Evolutionary conservation across 2,888 invertebrate species (phyloP).

Genomic region (Leptinotarsa rubiginosa): DNA sequence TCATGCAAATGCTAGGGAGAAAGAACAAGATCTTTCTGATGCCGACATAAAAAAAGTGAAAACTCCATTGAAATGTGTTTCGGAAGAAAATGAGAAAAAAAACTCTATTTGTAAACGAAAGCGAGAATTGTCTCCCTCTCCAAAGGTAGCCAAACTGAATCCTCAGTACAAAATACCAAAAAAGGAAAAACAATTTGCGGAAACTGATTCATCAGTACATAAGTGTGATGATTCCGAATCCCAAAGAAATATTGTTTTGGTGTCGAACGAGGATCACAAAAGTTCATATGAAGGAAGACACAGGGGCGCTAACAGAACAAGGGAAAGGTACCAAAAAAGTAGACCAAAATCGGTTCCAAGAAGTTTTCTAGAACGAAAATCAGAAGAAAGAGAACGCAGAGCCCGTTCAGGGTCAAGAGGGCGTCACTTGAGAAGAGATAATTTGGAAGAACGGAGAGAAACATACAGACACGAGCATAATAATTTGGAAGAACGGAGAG

Average conservation of each 20-base stretch:
- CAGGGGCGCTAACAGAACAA: neutral
- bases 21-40: neutral
- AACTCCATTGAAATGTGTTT: neutral
- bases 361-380: neutral
- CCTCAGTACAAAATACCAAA: constrained; percentile 6
- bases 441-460: neutral
- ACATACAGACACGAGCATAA: neutral
- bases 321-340: neutral
- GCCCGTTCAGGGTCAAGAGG: neutral
- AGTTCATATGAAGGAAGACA: constrained; percentile 4
- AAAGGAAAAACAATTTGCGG: neutral
- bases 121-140: neutral
- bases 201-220: neutral
- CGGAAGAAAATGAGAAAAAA: neutral
- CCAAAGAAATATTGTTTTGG: neutral
- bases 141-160: neutral
- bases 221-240: neutral
- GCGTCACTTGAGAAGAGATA: neutral
- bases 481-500: too few species aligned
- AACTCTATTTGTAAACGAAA: neutral
- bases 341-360: constrained; percentile 12
- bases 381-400: neutral
- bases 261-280: neutral
- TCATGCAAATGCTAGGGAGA: neutral
- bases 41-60: neutral